Evolutionary conservation across 2,113 vertebrate species (phyloP).

Genomic region (Eulacestoma nigropectus): DNA sequence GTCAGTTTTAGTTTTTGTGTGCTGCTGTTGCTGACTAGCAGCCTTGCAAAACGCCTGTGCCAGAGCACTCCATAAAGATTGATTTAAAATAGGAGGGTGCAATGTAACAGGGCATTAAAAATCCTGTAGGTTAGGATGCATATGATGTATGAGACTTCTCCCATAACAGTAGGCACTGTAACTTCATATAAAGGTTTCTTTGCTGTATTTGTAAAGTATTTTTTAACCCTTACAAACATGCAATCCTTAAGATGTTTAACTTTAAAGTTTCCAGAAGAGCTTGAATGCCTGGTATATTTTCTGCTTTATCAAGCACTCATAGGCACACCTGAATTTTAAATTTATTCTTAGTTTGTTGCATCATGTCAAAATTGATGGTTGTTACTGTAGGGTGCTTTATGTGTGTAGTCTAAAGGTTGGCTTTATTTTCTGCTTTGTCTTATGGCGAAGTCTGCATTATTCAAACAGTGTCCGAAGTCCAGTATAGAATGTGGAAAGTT

Average conservation of each 20-base stretch:
- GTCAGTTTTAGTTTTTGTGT: background rate
- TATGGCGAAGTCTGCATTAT: background rate
- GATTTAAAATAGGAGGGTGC: background rate
- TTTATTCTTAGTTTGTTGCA: background rate
- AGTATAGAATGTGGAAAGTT: rapidly evolving
- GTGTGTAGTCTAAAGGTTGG: background rate
- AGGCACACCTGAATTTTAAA: background rate
- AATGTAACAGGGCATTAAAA: background rate
- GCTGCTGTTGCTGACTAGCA: background rate
- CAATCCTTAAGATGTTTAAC: background rate
- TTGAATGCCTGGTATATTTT: background rate
- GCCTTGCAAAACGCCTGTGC: background rate
- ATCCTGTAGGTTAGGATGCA: background rate
- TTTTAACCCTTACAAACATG: background rate
- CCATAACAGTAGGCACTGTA: background rate
- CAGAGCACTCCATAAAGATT: background rate
- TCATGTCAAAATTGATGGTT: background rate
- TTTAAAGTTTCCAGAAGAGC: background rate
- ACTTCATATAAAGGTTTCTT: background rate
- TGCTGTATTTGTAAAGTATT: background rate
- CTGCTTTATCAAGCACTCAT: background rate
- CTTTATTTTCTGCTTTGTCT: background rate
- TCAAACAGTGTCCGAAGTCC: background rate
- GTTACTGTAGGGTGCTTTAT: rapidly evolving
- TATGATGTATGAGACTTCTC: background rate